Evolutionary conservation across 2,888 invertebrate species (phyloP), one percentile per base, ranked within the genome.

Genomic region (Cyaniris semiargus): DNA sequence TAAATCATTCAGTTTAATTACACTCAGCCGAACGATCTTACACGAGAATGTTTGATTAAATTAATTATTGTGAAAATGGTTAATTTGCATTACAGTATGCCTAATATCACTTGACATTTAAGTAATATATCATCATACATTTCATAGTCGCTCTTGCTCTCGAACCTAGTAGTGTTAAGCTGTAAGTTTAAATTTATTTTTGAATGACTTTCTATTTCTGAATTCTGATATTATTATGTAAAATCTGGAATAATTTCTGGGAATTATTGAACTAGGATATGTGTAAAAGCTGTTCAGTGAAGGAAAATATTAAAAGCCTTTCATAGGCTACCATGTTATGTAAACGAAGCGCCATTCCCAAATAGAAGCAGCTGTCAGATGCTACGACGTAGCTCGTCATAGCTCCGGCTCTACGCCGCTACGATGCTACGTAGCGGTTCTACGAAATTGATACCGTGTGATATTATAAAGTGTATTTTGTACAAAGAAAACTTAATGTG

Each of bases 1-100:
- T 27, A 27, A 66, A 66, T 66, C 27, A 66, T 66, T 66, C 66
- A 66, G 66, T 66, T 66, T 66, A 66, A 66, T 66, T 66, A 66
- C 18, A 6, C 66, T 66, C 66, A 27, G 66, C 15, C 15, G 66
- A 66, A 66, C 66, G 66, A 66, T 27, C 66, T 13, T 38, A 72
- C 21, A 21, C 71, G 38, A 21, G 71, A 71, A 38, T 71, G 13
- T 71, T 71, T 71, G 71, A 44, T 71, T 71, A 10, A 38, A 71
- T 34, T 38, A 71, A 71, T 71, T 44, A 21, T 70, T 31, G 7
- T 21, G 34, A 44, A 44, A 72, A 72, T 38, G 44, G 44, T 72
- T 71, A 71, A 71, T 71, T 71, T 7, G 70, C 34, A 23, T 5
- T 27, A 27, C 27, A 15, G 66, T 27, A 27, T 15, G 27, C 66